Conservation (phyloP, 37 sponge, comb jelly and placozoan genomes). For the Oopsacas minuta region DNA sequence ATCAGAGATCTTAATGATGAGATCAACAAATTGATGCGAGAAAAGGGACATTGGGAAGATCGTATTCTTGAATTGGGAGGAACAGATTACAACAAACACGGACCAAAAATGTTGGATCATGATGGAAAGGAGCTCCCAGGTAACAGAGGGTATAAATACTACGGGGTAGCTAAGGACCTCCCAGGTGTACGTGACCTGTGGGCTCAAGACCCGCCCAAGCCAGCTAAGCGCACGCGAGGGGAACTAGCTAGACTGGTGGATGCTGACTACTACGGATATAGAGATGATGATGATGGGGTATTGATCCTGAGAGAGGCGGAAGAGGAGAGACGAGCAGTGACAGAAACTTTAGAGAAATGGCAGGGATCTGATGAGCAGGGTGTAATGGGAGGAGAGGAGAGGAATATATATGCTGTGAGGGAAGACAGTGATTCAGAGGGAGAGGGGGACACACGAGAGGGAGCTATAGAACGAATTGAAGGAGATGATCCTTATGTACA, state of each 20-base stretch:
- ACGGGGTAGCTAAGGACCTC: slow-evolving; percentile 88
- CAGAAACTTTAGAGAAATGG: slow-evolving; percentile 46
- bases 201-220: slow-evolving; percentile 57
- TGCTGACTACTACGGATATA: slow-evolving; percentile 95
- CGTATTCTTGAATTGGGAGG: slow-evolving; percentile 82
- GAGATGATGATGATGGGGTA: slow-evolving; percentile 96
- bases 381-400: slow-evolving; percentile 36
- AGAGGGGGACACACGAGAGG: slow-evolving; percentile 25
- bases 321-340: slow-evolving; percentile 51
- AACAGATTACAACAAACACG: slow-evolving; percentile 60
- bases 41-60: slow-evolving; percentile 95
- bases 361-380: slow-evolving; percentile 40
- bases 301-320: slow-evolving; percentile 70
- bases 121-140: slow-evolving; percentile 94
- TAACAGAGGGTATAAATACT: slow-evolving; percentile 89
- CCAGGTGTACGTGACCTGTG: slow-evolving; percentile 96
- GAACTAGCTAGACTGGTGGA: slow-evolving; percentile 72
- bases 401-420: slow-evolving; percentile 61
- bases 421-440: slow-evolving; percentile 16
- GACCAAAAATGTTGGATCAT: slow-evolving; percentile 83
- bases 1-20: slow-evolving; percentile 93
- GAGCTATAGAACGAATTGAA: slow-evolving; percentile 22
- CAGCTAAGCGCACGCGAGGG: slow-evolving; percentile 58
- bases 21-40: slow-evolving; percentile 86
- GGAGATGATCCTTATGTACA: slow-evolving; percentile 25